phyloP scores from a whole-genome alignment of 2,888 invertebrate species.

The Invenusta paracnida region DNA sequence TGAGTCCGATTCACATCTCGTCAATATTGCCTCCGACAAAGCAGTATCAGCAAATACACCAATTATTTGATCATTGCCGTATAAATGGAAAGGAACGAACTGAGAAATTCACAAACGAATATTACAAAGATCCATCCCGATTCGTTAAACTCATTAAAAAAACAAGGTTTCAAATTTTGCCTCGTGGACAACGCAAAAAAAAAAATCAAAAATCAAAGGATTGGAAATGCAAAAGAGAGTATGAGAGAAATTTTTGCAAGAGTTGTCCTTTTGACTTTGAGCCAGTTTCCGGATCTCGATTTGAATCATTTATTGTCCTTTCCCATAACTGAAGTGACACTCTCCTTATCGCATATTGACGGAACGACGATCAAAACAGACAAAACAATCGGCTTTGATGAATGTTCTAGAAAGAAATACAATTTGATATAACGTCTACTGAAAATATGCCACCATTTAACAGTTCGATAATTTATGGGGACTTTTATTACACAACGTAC shows the following conservation, averaged over 20 bases:
- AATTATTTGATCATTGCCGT: conserved; percentile 34
- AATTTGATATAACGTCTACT: not conserved
- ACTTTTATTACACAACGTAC: not conserved
- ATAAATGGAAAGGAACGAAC: conserved; percentile 8
- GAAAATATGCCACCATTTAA: not conserved
- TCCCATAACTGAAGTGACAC: conserved; percentile 13
- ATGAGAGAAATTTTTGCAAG: not conserved
- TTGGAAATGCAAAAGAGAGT: not conserved
- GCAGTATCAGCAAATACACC: conserved; percentile 33
- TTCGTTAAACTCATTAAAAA: not conserved
- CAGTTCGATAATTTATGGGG: not conserved
- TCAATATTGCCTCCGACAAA: conserved; percentile 40
- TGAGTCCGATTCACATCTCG: not conserved
- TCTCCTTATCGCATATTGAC: conserved; percentile 12
- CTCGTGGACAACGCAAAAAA: not conserved
- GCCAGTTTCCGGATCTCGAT: not conserved
- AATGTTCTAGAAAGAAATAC: not conserved
- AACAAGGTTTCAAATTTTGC: not conserved
- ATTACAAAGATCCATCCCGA: not conserved
- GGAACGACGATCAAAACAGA: not conserved
- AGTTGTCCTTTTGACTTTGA: not conserved
- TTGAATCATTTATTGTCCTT: conserved; percentile 1
- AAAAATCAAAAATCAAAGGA: too few species aligned
- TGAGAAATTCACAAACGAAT: conserved; percentile 34
- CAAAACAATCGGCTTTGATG: not conserved